Conservation (phyloP, 2,888 invertebrate genomes). For the Nebria salina region DNA sequence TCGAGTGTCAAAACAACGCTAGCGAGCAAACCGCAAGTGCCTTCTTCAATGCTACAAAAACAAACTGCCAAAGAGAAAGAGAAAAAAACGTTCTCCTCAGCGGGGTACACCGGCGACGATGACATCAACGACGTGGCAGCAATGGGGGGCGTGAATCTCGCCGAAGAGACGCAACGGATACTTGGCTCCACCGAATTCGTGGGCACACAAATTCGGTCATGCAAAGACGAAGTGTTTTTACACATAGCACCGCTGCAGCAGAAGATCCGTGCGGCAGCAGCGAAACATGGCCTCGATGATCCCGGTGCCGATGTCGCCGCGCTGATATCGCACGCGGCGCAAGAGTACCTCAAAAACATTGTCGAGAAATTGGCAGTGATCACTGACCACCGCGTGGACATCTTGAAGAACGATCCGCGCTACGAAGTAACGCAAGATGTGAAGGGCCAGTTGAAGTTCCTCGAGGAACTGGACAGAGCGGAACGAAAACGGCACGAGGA, state of each 20-base stretch:
- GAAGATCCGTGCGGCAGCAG: slow-evolving; percentile 79
- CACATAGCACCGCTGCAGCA: slow-evolving; percentile 80
- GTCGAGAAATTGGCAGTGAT: slow-evolving; percentile 91
- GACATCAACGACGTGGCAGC: slow-evolving; percentile 99
- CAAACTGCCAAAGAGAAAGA: slow-evolving; percentile 80
- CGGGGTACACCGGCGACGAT: slow-evolving; percentile 76
- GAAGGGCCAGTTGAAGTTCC: slow-evolving; percentile 87
- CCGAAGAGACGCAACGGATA: slow-evolving; percentile 95
- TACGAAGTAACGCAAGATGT: slow-evolving; percentile 75
- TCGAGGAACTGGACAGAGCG: slow-evolving; percentile 94
- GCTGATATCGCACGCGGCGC: slow-evolving; percentile 91
- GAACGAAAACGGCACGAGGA: slow-evolving; percentile 96
- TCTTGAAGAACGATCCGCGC: slow-evolving; percentile 87
- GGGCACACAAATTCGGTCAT: slow-evolving; percentile 82
- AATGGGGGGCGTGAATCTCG: slow-evolving; percentile 98
- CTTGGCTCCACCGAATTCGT: slow-evolving; percentile 83
- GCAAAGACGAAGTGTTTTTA: slow-evolving; percentile 92
- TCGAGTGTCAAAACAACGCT: slow-evolving; percentile 60
- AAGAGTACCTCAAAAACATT: slow-evolving; percentile 90
- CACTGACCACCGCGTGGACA: slow-evolving; percentile 94
- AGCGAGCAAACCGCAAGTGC: slow-evolving; percentile 67
- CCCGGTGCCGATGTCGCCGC: slow-evolving; percentile 87
- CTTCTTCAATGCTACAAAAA: slow-evolving; percentile 64
- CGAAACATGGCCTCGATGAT: slow-evolving; percentile 84
- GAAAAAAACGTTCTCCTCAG: slow-evolving; percentile 72